These are phyloP conservation scores for Vombatus ursinus DNA, from an alignment of 2,113 vertebrate genomes.

Conservation along the genomic window DNA sequence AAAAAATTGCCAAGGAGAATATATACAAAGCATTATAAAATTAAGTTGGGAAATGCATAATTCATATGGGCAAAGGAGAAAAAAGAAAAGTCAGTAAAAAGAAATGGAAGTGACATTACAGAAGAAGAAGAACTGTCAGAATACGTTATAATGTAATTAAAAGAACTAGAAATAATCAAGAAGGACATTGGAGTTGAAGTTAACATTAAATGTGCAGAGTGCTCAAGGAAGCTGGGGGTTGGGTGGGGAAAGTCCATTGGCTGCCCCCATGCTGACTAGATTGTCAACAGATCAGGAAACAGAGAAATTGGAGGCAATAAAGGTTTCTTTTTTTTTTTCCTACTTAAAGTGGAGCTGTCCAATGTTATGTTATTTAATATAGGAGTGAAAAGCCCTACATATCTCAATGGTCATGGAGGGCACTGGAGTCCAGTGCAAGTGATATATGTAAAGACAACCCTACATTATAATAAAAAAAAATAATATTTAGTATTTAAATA, in stretches of 20 bases:
- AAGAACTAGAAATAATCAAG: not conserved
- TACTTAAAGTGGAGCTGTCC: not conserved
- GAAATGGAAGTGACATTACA: too few relatives aligned
- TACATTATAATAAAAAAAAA: not conserved
- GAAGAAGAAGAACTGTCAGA: not conserved
- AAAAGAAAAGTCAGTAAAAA: too few relatives aligned
- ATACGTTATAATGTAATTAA: not conserved
- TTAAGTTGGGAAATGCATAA: too few relatives aligned
- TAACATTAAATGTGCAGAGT: not conserved
- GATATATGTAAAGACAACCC: not conserved
- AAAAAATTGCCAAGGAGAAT: not conserved
- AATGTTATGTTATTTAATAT: not conserved
- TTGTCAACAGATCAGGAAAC: not conserved
- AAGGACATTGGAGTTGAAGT: not conserved
- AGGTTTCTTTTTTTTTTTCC: too few relatives aligned
- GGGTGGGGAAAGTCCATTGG: not conserved
- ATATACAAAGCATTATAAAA: not conserved
- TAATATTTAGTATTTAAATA: not conserved
- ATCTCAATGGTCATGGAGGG: not conserved
- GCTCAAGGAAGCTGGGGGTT: not conserved
- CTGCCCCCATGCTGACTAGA: not conserved
- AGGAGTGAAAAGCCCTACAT: not conserved
- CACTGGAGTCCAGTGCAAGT: not conserved
- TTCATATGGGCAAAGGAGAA: too few relatives aligned
- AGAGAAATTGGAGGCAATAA: not conserved